These are phyloP conservation scores for Dexiosoma caninum DNA, from an alignment of 2,888 invertebrate species.

Conservation along the genomic window DNA sequence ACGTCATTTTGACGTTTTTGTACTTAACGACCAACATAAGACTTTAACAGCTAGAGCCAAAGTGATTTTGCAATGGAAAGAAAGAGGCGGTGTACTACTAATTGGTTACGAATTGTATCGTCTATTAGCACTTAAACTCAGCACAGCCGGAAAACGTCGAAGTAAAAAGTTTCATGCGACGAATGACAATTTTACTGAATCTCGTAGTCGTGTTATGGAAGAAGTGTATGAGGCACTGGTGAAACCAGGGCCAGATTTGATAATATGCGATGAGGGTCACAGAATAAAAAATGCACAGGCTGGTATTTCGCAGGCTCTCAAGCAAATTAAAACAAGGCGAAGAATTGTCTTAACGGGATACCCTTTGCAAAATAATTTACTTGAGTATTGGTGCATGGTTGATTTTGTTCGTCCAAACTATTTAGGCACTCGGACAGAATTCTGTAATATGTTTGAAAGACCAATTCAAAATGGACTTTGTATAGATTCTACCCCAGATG, in stretches of 20 bases:
- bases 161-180: constrained; percentile 68
- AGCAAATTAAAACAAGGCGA: constrained; percentile 95
- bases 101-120: constrained; percentile 98
- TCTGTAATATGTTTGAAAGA: constrained; percentile 98
- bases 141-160: constrained; percentile 79
- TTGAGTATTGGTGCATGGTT: constrained; percentile 99
- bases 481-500: constrained; percentile 96
- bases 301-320: constrained; percentile 95
- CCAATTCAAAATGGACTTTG: constrained; percentile 99
- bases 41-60: constrained; percentile 91
- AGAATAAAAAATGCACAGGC: constrained; percentile 98
- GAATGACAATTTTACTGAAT: constrained; percentile 78
- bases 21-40: constrained; percentile 96
- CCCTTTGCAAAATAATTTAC: constrained; percentile 97
- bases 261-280: constrained; percentile 98
- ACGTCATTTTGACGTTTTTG: constrained; percentile 91
- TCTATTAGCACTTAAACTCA: constrained; percentile 88
- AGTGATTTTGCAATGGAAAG: constrained; percentile 91
- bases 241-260: constrained; percentile 94
- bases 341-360: constrained; percentile 98
- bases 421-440: constrained; percentile 96
- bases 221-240: constrained; percentile 91
- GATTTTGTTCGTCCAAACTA: constrained; percentile 99
- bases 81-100: constrained; percentile 93
- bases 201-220: constrained; percentile 87